These are phyloP conservation scores for Sinocyclocheilus anshuiensis DNA, from an alignment of 2,113 vertebrate genomes.

Conservation along the genomic window DNA sequence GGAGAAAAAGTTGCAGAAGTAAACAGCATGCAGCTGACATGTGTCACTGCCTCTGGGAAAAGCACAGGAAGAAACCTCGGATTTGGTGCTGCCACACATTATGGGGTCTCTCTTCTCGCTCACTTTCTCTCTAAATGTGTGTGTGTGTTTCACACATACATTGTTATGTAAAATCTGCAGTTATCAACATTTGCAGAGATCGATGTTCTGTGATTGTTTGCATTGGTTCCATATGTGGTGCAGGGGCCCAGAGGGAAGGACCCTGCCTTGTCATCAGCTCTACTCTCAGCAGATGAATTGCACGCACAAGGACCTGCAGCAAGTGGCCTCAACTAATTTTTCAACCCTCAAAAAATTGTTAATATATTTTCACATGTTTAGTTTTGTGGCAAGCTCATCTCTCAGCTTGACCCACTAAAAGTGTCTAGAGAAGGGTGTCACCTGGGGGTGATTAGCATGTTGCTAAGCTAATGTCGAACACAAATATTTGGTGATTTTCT, in stretches of 20 bases:
- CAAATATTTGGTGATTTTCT: too few species aligned
- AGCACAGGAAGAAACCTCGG: constrained; percentile 50
- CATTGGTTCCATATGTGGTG: constrained; percentile 50
- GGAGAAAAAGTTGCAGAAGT: constrained; percentile 47
- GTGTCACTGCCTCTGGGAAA: constrained; percentile 49
- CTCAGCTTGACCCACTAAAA: too few species aligned
- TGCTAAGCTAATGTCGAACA: too few species aligned
- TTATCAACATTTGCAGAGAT: constrained; percentile 39
- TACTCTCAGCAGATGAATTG: constrained; percentile 25
- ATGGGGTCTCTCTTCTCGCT: not conserved
- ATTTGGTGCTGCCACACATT: constrained; percentile 54
- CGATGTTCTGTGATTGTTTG: constrained; percentile 24
- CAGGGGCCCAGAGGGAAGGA: constrained; percentile 14
- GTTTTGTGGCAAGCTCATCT: too few species aligned
- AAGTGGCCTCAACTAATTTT: not conserved
- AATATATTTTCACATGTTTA: not conserved
- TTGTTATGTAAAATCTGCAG: constrained; percentile 8
- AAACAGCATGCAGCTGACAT: constrained; percentile 55
- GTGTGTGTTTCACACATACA: not conserved
- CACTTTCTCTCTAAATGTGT: constrained; percentile 5
- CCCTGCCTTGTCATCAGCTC: constrained; percentile 35
- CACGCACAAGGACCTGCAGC: constrained; percentile 2
- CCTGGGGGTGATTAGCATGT: too few species aligned
- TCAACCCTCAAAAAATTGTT: not conserved
- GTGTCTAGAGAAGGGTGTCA: too few species aligned